These are phyloP conservation scores for Varanus salvator DNA, from an alignment of 2,113 vertebrate genomes.

Conservation along the genomic window DNA sequence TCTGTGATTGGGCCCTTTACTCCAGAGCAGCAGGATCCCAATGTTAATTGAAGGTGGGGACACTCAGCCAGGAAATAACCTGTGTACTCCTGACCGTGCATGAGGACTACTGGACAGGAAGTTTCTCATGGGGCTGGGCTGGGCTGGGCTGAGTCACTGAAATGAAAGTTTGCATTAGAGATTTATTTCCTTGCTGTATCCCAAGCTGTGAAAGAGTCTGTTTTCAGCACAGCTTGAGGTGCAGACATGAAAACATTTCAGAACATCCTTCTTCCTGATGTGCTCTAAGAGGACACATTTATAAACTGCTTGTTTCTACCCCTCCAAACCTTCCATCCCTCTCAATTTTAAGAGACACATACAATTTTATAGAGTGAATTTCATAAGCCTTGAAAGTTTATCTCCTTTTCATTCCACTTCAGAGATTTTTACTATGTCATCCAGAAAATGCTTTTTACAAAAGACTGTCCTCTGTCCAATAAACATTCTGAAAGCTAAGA, in stretches of 20 bases:
- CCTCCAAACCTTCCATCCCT: not conserved
- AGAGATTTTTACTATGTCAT: not conserved
- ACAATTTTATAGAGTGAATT: constrained; percentile 21
- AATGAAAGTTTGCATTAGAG: not conserved
- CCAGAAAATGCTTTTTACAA: constrained; percentile 3
- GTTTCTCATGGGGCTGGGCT: not conserved
- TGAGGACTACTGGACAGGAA: not conserved
- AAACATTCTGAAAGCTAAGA: constrained; percentile 19
- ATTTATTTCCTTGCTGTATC: not conserved
- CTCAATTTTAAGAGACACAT: not conserved
- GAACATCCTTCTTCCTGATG: not conserved
- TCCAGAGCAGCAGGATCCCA: not conserved
- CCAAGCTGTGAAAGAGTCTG: not conserved
- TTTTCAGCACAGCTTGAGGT: not conserved
- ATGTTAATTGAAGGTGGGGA: not conserved
- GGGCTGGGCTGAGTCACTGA: not conserved
- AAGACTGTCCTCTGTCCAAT: constrained; percentile 26
- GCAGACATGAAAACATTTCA: not conserved
- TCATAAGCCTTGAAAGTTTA: constrained; percentile 4
- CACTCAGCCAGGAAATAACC: no score
- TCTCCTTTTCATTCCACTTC: not conserved
- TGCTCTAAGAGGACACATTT: not conserved
- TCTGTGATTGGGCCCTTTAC: not conserved
- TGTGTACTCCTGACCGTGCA: not conserved
- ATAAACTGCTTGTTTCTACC: not conserved